A percentile compares a stretch with the other conserved stretches of the same genome.
These are phyloP conservation scores for Megaceryle alcyon DNA, from an alignment of 2,797 vertebrate species.

Conservation along the genomic window DNA sequence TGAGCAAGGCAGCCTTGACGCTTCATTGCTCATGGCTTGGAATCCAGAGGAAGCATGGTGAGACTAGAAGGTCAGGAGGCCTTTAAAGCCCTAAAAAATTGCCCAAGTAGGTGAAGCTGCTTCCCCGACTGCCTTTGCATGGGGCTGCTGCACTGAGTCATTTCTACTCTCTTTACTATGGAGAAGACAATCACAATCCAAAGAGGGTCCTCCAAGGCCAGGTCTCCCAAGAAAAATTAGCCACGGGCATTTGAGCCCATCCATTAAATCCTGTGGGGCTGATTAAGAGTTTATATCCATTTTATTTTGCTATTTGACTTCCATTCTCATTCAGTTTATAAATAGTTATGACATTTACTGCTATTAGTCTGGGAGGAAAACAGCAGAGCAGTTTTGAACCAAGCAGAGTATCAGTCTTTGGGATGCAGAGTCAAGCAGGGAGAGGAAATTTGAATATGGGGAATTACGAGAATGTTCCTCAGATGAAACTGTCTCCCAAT, in stretches of 20 bases:
- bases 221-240: neutral
- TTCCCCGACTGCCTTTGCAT: neutral
- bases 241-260: neutral
- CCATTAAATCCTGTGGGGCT: neutral
- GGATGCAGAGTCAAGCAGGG: neutral
- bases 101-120: neutral
- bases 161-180: neutral
- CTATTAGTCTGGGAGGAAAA: neutral
- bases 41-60: neutral
- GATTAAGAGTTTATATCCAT: conserved; percentile 1
- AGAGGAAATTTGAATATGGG: conserved; percentile 50
- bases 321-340: conserved; percentile 43
- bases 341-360: conserved; percentile 64
- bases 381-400: conserved; percentile 2
- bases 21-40: neutral
- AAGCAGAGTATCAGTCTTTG: neutral
- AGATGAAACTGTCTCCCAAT: conserved; percentile 57
- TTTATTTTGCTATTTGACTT: conserved; percentile 56
- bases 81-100: neutral
- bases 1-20: neutral
- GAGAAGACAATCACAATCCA: neutral
- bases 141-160: neutral
- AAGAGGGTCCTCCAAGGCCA: neutral
- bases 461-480: conserved; percentile 63
- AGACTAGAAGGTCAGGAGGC: neutral